Percentiles rank a stretch among this genome's conserved stretches.
Conservation (phyloP, 1,140 invertebrate species). For the Heliconius himera region DNA sequence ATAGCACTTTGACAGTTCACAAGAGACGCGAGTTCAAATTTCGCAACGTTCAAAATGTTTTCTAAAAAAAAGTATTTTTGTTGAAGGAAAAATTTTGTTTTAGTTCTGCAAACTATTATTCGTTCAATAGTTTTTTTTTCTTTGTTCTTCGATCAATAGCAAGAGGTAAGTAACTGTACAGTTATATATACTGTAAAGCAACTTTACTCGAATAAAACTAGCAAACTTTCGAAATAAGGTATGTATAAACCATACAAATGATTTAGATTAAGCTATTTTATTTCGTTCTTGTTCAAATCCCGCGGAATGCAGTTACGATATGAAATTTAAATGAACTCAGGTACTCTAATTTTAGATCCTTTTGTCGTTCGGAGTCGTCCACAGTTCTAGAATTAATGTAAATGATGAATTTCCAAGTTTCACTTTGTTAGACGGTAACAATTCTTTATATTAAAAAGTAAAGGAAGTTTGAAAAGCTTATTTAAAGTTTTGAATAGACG, state of each 20-base stretch:
- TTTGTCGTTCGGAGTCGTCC: slow-evolving; percentile 29
- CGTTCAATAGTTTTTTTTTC: no score
- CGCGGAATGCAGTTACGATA: slow-evolving; percentile 32
- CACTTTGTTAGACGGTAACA: slow-evolving; percentile 12
- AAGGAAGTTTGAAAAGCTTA: neutral
- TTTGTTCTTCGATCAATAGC: no score
- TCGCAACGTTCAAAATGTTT: no score
- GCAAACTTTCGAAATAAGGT: neutral
- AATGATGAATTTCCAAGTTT: slow-evolving; percentile 25
- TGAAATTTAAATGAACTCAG: slow-evolving; percentile 41
- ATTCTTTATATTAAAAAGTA: slow-evolving; percentile 9
- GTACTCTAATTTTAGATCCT: slow-evolving; percentile 35
- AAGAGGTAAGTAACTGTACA: no score
- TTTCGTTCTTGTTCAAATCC: slow-evolving; percentile 20
- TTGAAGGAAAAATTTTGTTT: no score
- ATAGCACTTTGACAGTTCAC: no score
- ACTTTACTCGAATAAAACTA: neutral
- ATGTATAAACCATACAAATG: neutral
- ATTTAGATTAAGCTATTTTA: slow-evolving; percentile 5
- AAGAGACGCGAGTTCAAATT: no score
- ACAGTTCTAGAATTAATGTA: slow-evolving; percentile 31
- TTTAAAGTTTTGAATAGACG: neutral
- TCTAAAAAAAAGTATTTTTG: no score
- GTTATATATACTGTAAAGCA: no score
- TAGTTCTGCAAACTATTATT: no score